A percentile compares a stretch with the other conserved stretches of the same genome.
Conservation (phyloP, 35 echinoderm and acorn worm genomes). For the Heliocidaris erythrogramma region DNA sequence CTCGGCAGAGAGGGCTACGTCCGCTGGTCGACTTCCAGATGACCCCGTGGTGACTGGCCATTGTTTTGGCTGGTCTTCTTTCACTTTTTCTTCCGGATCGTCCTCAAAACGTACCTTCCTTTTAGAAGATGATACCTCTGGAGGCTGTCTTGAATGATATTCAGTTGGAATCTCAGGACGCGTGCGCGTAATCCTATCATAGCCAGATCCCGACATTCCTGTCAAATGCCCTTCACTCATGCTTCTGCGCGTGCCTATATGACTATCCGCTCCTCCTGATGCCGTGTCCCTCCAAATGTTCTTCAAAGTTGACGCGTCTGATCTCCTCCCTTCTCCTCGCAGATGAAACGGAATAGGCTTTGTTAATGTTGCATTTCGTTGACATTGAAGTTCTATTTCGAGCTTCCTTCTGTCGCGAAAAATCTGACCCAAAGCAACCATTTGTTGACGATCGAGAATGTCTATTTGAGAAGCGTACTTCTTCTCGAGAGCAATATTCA, state of each 20-base stretch:
- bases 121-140: not conserved
- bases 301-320: not conserved
- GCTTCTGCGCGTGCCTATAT: constrained; percentile 21
- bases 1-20: not conserved
- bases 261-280: not conserved
- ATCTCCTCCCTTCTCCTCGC: not conserved
- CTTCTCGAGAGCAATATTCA: constrained; percentile 20
- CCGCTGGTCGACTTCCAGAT: not conserved
- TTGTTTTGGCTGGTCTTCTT: not conserved
- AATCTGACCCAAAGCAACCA: not conserved
- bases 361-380: not conserved
- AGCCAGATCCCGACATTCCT: not conserved
- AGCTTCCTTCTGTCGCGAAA: constrained; percentile 9
- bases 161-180: not conserved
- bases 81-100: not conserved
- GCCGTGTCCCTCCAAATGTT: not conserved
- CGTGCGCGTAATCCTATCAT: not conserved
- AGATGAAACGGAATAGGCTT: constrained; percentile 15
- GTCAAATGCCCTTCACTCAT: not conserved
- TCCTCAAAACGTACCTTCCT: constrained; percentile 29
- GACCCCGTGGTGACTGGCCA: not conserved
- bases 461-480: not conserved
- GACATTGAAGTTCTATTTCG: not conserved
- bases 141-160: not conserved
- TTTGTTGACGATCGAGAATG: not conserved